Conservation (phyloP, 2,888 invertebrate genomes). For the Marasmarcha lunaedactyla region DNA sequence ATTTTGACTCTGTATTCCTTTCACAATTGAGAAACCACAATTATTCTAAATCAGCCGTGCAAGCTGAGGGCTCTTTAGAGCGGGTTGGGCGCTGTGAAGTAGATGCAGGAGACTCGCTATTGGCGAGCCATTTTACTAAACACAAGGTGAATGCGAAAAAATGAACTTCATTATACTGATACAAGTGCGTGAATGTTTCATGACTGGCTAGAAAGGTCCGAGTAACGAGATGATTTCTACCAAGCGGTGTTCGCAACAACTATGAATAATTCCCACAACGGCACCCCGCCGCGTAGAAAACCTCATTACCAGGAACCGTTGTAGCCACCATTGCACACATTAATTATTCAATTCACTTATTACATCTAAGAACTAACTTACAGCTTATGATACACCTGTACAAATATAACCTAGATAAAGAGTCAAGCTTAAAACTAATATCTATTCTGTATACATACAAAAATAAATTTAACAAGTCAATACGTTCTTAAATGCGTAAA, state of each 20-base stretch:
- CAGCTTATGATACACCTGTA: neutral
- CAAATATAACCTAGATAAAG: neutral
- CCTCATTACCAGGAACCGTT: neutral
- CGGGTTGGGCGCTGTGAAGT: too few relatives aligned
- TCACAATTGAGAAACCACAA: neutral
- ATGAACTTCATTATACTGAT: too few relatives aligned
- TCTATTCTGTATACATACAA: neutral
- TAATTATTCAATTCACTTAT: neutral
- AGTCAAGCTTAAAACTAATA: neutral
- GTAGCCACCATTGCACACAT: neutral
- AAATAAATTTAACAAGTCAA: neutral
- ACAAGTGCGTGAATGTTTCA: too few relatives aligned
- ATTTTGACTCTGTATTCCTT: neutral
- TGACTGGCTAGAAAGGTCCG: too few relatives aligned
- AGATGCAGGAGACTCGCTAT: too few relatives aligned
- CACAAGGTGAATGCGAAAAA: too few relatives aligned
- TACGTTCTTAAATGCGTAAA: neutral
- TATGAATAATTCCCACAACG: too few relatives aligned
- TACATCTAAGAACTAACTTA: neutral
- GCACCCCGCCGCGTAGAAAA: neutral
- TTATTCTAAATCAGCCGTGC: neutral
- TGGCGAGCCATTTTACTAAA: neutral
- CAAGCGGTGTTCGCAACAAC: too few relatives aligned
- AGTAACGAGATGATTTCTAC: too few relatives aligned
- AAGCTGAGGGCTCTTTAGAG: neutral